phyloP scores from a whole-genome alignment of 1,140 invertebrate species.

The Macrobrachium nipponense region DNA sequence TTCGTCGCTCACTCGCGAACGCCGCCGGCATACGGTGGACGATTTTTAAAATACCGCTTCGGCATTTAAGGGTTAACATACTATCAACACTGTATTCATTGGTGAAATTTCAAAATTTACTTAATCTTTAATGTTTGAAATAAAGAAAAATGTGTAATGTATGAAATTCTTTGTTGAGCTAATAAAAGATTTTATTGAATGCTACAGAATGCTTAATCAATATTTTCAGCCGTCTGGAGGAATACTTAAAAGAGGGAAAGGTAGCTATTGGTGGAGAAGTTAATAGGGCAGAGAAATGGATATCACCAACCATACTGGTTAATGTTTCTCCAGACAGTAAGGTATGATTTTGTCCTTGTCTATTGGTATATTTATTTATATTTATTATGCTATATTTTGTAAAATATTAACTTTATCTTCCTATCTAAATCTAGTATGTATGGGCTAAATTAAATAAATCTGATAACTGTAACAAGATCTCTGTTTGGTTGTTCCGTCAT shows the following conservation, averaged over 20 bases:
- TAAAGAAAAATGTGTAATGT: neutral
- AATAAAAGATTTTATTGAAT: neutral
- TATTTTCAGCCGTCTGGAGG: slow-evolving; percentile 52
- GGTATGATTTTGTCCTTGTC: slow-evolving; percentile 6
- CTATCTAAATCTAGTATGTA: no score
- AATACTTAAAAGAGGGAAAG: slow-evolving; percentile 69
- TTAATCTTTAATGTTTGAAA: neutral
- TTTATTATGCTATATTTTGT: neutral
- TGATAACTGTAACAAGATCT: no score
- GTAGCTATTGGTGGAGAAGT: slow-evolving; percentile 82
- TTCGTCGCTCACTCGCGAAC: no score
- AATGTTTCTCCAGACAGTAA: slow-evolving; percentile 71
- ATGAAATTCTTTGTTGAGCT: neutral
- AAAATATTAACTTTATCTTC: no score
- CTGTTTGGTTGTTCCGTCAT: no score
- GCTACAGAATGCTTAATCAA: neutral
- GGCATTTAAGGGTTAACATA: no score
- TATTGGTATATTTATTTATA: neutral
- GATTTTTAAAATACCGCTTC: no score
- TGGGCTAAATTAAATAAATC: no score
- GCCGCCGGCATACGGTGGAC: no score
- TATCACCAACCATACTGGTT: slow-evolving; percentile 85
- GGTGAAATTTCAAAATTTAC: no score
- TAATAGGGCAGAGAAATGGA: slow-evolving; percentile 81
- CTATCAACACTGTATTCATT: no score